Percentiles rank a stretch among this genome's conserved stretches.
Evolutionary conservation across 2,113 vertebrate species (phyloP).

Genomic region (Forbesichthys agassizii): DNA sequence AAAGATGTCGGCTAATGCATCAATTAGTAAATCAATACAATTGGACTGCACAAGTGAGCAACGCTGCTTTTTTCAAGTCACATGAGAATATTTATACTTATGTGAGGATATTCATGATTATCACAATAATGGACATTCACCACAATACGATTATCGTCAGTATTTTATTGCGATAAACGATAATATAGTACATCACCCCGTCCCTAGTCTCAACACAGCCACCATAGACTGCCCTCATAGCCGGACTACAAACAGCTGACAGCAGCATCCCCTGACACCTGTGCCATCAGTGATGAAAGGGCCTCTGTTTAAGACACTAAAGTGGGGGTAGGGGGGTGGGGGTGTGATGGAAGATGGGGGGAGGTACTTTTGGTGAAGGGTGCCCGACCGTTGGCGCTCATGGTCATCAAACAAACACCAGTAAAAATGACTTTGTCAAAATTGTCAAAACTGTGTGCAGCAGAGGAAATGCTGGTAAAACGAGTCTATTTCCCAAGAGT

Average conservation of each 20-base stretch:
- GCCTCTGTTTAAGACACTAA: conserved; percentile 7
- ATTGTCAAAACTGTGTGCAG: conserved; percentile 32
- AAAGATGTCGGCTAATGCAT: too few species aligned
- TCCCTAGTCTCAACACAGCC: conserved; percentile 20
- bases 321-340: neutral
- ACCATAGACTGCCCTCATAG: conserved; percentile 17
- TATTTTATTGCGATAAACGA: too few species aligned
- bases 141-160: too few species aligned
- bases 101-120: too few species aligned
- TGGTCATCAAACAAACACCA: conserved; percentile 44
- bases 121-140: too few species aligned
- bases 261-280: conserved; percentile 64
- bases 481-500: neutral
- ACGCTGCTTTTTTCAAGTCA: too few species aligned
- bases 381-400: neutral
- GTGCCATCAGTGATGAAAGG: conserved; percentile 41
- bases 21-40: too few species aligned
- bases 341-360: neutral
- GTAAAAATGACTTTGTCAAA: conserved; percentile 18
- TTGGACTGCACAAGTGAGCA: neutral
- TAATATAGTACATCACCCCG: neutral
- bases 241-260: conserved; percentile 62
- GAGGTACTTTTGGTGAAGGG: neutral
- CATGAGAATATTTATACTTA: too few species aligned
- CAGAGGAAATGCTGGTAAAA: neutral